phyloP scores from a whole-genome alignment of 2,888 invertebrate species.

The Linnaemya vulpina region DNA sequence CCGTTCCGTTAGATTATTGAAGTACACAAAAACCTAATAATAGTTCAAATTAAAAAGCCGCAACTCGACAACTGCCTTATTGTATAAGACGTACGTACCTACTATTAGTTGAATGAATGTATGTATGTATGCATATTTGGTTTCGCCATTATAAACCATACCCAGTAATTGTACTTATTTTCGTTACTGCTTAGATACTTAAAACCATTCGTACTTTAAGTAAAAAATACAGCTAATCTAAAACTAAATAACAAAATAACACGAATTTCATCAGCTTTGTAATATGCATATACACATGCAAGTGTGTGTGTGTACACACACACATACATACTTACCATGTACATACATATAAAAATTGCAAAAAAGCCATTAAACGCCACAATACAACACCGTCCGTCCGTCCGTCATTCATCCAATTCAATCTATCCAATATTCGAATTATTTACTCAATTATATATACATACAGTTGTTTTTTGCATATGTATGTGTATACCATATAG shows the following conservation, averaged over 20 bases:
- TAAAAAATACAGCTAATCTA: slow-evolving; percentile 50
- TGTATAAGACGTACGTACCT: neutral
- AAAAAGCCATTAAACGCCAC: slow-evolving; percentile 49
- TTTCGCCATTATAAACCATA: slow-evolving; percentile 30
- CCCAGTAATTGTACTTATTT: slow-evolving; percentile 34
- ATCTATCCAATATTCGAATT: slow-evolving; percentile 62
- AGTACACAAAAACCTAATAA: too few relatives aligned
- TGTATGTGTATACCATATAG: slow-evolving; percentile 10
- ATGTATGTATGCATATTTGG: neutral
- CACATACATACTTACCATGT: neutral
- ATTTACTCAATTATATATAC: slow-evolving; percentile 50
- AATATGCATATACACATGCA: neutral
- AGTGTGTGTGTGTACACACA: neutral
- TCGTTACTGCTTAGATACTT: slow-evolving; percentile 8
- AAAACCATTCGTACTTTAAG: slow-evolving; percentile 28
- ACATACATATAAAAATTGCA: neutral
- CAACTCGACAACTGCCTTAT: neutral
- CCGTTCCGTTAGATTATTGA: too few relatives aligned
- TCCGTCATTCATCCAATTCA: slow-evolving; percentile 52
- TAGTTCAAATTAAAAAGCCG: neutral
- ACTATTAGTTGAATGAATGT: too few relatives aligned
- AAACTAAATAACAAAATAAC: slow-evolving; percentile 48
- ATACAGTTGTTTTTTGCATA: slow-evolving; percentile 40
- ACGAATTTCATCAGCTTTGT: slow-evolving; percentile 57
- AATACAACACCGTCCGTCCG: slow-evolving; percentile 33